phyloP scores from a whole-genome alignment of 2,888 invertebrate species.

The Ennomos erosarius region DNA sequence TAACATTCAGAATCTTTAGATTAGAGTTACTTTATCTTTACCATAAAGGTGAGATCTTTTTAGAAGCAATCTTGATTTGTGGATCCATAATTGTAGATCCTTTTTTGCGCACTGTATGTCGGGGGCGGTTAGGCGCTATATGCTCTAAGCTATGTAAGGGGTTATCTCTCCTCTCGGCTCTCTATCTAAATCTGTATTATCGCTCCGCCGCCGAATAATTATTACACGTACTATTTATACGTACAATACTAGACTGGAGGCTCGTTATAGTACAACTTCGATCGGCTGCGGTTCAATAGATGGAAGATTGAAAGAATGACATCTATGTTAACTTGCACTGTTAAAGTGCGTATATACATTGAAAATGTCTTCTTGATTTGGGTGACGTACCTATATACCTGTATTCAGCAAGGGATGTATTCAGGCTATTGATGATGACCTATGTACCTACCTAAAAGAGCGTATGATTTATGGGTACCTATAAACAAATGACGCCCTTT shows the following conservation, averaged over 20 bases:
- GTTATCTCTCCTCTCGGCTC: slow-evolving; percentile 77
- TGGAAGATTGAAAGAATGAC: slow-evolving; percentile 14
- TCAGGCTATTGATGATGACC: too few species aligned
- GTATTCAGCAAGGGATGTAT: too few species aligned
- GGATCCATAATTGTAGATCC: slow-evolving; percentile 4
- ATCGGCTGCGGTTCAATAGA: slow-evolving; percentile 17
- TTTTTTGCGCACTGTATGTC: slow-evolving; percentile 57
- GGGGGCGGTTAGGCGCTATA: slow-evolving; percentile 72
- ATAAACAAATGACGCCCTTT: too few species aligned
- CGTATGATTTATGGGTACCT: too few species aligned
- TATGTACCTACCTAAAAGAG: too few species aligned
- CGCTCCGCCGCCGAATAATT: slow-evolving; percentile 81
- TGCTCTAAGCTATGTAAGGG: slow-evolving; percentile 83
- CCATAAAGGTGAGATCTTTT: too few species aligned
- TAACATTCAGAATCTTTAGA: too few species aligned
- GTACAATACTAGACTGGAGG: slow-evolving; percentile 26
- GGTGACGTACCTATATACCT: too few species aligned
- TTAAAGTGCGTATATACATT: slow-evolving; percentile 24
- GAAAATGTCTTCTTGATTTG: too few species aligned
- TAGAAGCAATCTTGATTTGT: background rate
- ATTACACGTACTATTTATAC: slow-evolving; percentile 67
- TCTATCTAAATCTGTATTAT: slow-evolving; percentile 85
- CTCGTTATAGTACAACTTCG: slow-evolving; percentile 5
- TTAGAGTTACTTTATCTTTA: too few species aligned
- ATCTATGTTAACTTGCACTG: slow-evolving; percentile 9